Evolutionary conservation across 1,140 invertebrate species (phyloP), one percentile per base, ranked within the genome.

Genomic region (Mya arenaria): DNA sequence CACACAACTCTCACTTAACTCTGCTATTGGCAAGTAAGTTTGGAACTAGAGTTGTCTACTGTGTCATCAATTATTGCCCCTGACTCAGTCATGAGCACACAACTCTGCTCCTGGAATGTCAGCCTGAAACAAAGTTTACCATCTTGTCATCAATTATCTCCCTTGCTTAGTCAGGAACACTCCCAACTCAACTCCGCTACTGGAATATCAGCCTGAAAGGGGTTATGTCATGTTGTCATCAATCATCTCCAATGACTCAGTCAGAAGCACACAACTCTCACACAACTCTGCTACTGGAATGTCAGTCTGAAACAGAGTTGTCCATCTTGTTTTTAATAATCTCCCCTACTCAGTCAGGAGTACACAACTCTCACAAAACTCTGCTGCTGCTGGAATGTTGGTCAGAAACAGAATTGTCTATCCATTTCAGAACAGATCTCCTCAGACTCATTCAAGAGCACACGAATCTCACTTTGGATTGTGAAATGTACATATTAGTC

Each of bases 191-290:
- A n/a, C n/a, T n/a, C n/a, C 55, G 93, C 87, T 28, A 91, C 92
- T 77, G 93, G 92, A 86, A 93, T 93, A 75, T 93, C 93, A 66
- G 93, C 92, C 74, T 93, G 90, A 30, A 93, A 89, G 25, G 88
- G 69, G 25, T 86, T 83, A 60, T 91, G n/a, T 90, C 4, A 88
- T 30, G 2, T 79, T 72, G 17, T 81, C 48, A 55, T 86, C 78
- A 17, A 89, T 83, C 2, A 86, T 25, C 15, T 86, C 19, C 0
- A 91, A 91, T 41, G 71, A 44, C 23, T 85, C 80, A 39, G 79
- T 81, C 44, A 91, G 79, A 30, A 92, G 60, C n/a, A 86, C 86
- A 85, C 92, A 90, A 23, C 88, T 85, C 32, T 92, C 92, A 0
- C 66, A 87, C 39, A 89, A 75, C 30, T 84, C 73, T 36, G 80